These are phyloP conservation scores for Struthio camelus DNA, from an alignment of 2,113 vertebrate genomes.

Conservation along the genomic window DNA sequence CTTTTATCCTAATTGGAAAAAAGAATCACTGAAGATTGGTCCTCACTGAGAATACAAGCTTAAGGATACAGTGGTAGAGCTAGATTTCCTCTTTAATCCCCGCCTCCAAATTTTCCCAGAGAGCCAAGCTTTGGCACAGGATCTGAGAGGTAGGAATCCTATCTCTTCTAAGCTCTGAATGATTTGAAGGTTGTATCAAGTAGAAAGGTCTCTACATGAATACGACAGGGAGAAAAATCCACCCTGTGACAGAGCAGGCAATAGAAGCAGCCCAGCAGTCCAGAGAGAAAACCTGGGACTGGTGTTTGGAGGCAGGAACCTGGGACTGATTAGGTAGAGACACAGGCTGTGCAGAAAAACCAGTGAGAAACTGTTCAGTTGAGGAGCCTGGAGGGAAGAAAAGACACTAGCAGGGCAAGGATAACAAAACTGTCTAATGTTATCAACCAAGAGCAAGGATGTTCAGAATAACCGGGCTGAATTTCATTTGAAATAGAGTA, in stretches of 20 bases:
- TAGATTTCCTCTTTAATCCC: constrained; percentile 37
- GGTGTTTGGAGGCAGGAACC: neutral
- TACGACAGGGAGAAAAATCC: neutral
- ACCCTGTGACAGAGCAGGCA: neutral
- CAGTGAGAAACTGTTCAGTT: neutral
- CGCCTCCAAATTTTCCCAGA: neutral
- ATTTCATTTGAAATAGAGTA: neutral
- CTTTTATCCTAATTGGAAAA: constrained; percentile 19
- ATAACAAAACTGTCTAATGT: neutral
- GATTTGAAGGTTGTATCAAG: constrained; percentile 44
- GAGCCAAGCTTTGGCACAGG: neutral
- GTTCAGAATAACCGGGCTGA: neutral
- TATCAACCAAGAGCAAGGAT: constrained; percentile 11
- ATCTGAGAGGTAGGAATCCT: constrained; percentile 54
- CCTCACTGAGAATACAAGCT: neutral
- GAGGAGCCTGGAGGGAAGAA: constrained; percentile 11
- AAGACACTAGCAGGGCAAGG: neutral
- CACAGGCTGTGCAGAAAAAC: constrained; percentile 23
- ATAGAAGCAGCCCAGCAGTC: neutral
- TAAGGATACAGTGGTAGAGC: neutral
- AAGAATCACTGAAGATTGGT: neutral
- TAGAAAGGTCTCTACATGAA: neutral
- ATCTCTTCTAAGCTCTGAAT: neutral
- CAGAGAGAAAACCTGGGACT: neutral
- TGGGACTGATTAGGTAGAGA: constrained; percentile 31